phyloP scores from a whole-genome alignment of 2,113 vertebrate species.

The Vanacampus margaritifer region DNA sequence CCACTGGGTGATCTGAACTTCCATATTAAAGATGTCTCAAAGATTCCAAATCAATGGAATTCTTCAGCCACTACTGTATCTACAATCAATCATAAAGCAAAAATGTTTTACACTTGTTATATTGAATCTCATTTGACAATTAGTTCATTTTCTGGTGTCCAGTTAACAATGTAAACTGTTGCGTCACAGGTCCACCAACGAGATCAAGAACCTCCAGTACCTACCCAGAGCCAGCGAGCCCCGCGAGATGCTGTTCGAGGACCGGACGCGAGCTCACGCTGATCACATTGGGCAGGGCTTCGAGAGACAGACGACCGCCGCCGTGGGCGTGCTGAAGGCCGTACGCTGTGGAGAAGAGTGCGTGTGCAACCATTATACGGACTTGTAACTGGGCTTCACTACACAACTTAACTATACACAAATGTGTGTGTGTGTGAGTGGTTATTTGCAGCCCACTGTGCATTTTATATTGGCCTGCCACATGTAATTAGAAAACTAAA shows the following conservation, averaged over 20 bases:
- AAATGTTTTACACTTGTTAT: too few relatives aligned
- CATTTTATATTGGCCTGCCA: not conserved
- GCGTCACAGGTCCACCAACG: conserved; percentile 91
- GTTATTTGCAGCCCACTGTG: too few relatives aligned
- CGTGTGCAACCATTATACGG: conserved; percentile 27
- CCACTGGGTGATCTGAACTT: too few relatives aligned
- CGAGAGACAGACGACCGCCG: conserved; percentile 94
- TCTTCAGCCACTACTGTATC: too few relatives aligned
- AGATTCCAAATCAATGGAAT: too few relatives aligned
- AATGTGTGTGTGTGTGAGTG: too few relatives aligned
- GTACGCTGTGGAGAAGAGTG: conserved; percentile 95
- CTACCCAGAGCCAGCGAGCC: conserved; percentile 96
- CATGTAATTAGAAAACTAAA: not conserved
- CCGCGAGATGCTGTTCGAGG: conserved; percentile 97
- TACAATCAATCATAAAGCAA: too few relatives aligned
- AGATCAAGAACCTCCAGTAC: conserved; percentile 99
- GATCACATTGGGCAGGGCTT: conserved; percentile 99
- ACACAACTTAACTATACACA: too few relatives aligned
- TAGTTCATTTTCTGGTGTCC: not conserved
- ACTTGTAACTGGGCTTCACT: too few relatives aligned
- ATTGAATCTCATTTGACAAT: too few relatives aligned
- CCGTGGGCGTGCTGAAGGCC: conserved; percentile 95
- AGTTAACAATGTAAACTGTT: conserved; percentile 11
- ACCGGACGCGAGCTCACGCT: conserved; percentile 93
- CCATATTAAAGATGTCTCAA: too few relatives aligned